Conservation (phyloP, 1,140 invertebrate genomes). For the Apolygus lucorum region DNA sequence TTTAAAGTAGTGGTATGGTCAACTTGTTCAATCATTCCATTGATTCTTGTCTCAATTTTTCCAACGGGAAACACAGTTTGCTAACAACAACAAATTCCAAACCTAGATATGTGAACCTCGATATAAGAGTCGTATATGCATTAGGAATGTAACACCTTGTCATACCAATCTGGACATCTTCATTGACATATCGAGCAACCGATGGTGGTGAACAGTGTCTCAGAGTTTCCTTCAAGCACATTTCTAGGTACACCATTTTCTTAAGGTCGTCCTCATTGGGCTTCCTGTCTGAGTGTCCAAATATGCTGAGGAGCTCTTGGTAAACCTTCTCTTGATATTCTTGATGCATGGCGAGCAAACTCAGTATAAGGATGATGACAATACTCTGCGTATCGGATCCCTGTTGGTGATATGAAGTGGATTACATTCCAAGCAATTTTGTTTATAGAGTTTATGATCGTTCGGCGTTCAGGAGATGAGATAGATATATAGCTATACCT, state of each 20-base stretch:
- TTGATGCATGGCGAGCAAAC: neutral
- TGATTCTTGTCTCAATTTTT: too few relatives aligned
- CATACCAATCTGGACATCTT: neutral
- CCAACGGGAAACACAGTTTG: too few relatives aligned
- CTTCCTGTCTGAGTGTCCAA: conserved; percentile 59
- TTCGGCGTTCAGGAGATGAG: too few relatives aligned
- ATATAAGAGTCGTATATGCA: neutral
- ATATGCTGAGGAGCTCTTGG: conserved; percentile 22
- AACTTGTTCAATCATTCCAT: too few relatives aligned
- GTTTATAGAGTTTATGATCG: neutral
- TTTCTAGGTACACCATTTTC: conserved; percentile 51
- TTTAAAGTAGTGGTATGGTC: too few relatives aligned
- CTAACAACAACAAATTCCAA: neutral
- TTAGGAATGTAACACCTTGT: too few relatives aligned
- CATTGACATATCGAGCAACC: neutral
- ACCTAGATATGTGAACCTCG: neutral
- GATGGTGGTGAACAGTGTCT: conserved; percentile 39
- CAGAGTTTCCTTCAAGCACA: conserved; percentile 54
- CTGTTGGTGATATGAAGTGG: neutral
- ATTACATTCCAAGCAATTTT: neutral
- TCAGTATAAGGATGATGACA: neutral
- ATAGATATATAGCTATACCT: too few relatives aligned
- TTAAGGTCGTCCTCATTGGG: conserved; percentile 51
- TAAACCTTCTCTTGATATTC: neutral
- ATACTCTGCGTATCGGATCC: neutral